phyloP scores from a whole-genome alignment of 2,797 vertebrate species.

The Tolypeutes matacus region DNA sequence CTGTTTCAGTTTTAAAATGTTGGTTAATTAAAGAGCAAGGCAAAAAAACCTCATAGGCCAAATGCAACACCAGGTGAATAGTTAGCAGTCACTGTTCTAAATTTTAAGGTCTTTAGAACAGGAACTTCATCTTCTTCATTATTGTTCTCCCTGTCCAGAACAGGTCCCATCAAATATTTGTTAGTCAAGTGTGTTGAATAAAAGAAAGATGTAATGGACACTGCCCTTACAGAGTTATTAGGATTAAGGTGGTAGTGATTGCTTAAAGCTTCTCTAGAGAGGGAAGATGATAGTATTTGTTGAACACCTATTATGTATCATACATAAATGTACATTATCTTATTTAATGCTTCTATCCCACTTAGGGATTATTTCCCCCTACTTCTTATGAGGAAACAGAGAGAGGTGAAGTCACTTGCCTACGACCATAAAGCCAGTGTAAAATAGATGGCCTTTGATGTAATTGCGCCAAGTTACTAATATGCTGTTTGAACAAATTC shows the following conservation, averaged over 20 bases:
- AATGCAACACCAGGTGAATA: background rate
- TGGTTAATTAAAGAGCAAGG: background rate
- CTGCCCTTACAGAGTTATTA: background rate
- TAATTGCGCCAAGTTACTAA: background rate
- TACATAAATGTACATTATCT: background rate
- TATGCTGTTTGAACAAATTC: constrained; percentile 16
- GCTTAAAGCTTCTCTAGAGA: constrained; percentile 13
- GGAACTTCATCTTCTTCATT: background rate
- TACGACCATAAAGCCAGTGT: background rate
- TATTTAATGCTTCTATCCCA: background rate
- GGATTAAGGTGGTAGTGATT: background rate
- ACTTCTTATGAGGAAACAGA: background rate
- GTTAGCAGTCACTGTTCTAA: constrained; percentile 33
- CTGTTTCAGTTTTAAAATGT: constrained; percentile 33
- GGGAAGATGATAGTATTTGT: background rate
- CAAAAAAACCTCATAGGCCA: constrained; percentile 18
- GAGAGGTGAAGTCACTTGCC: background rate
- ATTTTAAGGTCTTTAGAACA: constrained; percentile 49
- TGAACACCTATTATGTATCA: background rate
- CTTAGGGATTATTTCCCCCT: background rate
- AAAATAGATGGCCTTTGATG: background rate
- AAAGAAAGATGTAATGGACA: background rate
- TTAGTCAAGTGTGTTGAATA: background rate
- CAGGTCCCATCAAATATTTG: background rate
- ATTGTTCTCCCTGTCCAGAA: background rate